Evolutionary conservation across 2,113 vertebrate genomes (phyloP).

Genomic region (Trogon melanurus): DNA sequence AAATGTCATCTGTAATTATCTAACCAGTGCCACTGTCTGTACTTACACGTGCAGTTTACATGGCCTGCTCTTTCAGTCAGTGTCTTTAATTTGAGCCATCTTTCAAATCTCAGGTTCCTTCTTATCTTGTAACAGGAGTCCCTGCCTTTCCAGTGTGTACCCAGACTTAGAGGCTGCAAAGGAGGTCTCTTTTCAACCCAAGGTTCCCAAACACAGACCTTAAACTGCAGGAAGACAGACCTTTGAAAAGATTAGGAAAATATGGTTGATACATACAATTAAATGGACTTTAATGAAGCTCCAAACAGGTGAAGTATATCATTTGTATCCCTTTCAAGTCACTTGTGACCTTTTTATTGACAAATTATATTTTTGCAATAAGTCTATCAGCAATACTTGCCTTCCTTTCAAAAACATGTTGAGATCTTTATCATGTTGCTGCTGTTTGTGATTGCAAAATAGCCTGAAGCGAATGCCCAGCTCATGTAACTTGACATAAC

Average conservation of each 20-base stretch:
- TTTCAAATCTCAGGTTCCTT: background rate
- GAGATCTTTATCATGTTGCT: constrained; percentile 12
- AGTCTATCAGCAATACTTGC: background rate
- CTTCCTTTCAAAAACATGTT: background rate
- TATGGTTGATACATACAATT: background rate
- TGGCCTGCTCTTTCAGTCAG: background rate
- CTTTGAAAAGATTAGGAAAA: background rate
- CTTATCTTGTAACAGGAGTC: background rate
- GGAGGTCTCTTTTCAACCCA: background rate
- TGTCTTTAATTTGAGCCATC: background rate
- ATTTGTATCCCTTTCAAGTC: background rate
- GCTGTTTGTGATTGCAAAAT: background rate
- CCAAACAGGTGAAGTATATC: background rate
- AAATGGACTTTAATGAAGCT: background rate
- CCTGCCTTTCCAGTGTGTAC: rapidly evolving
- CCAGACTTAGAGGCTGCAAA: background rate
- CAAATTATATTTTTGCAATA: background rate
- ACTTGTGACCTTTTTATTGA: background rate
- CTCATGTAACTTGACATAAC: background rate
- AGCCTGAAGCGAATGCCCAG: background rate
- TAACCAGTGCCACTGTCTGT: background rate
- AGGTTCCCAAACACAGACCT: background rate
- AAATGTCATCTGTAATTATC: background rate
- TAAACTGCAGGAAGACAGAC: background rate
- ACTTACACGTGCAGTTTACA: background rate